phyloP scores from a whole-genome alignment of 2,797 vertebrate genomes.

The Onychomys leucogaster region DNA sequence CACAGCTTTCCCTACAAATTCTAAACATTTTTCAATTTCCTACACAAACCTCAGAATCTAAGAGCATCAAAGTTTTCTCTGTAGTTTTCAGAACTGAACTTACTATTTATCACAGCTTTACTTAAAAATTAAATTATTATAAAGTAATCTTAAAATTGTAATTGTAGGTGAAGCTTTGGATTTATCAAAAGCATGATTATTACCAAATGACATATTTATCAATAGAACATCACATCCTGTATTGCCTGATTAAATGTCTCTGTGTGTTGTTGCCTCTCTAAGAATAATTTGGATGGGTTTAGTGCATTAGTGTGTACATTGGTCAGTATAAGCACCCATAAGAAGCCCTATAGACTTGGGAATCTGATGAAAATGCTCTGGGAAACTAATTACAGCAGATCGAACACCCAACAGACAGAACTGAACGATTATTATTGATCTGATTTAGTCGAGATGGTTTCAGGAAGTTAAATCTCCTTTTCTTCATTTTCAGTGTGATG shows the following conservation, averaged over 20 bases:
- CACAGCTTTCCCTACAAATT: not conserved
- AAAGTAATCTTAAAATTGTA: slow-evolving; percentile 13
- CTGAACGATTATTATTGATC: slow-evolving; percentile 27
- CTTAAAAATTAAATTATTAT: not conserved
- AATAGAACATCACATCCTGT: not conserved
- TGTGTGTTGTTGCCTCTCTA: not conserved
- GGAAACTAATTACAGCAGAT: not conserved
- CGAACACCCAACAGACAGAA: not conserved
- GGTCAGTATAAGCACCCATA: not conserved
- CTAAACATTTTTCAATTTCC: not conserved
- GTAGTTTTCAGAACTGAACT: not conserved
- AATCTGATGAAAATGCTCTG: slow-evolving; percentile 13
- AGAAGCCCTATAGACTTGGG: not conserved
- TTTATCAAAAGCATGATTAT: not conserved
- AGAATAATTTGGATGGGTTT: slow-evolving; percentile 1
- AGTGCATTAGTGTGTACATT: not conserved
- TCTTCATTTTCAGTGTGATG: slow-evolving; percentile 38
- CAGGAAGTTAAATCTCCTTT: slow-evolving; percentile 23
- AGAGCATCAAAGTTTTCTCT: not conserved
- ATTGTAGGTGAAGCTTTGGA: slow-evolving; percentile 2
- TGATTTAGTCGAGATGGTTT: slow-evolving; percentile 12
- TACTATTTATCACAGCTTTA: not conserved
- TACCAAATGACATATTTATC: not conserved
- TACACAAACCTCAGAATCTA: not conserved
- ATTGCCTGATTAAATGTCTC: not conserved